Evolutionary conservation across 1,140 invertebrate genomes (phyloP).

Genomic region (Drosophila auraria): DNA sequence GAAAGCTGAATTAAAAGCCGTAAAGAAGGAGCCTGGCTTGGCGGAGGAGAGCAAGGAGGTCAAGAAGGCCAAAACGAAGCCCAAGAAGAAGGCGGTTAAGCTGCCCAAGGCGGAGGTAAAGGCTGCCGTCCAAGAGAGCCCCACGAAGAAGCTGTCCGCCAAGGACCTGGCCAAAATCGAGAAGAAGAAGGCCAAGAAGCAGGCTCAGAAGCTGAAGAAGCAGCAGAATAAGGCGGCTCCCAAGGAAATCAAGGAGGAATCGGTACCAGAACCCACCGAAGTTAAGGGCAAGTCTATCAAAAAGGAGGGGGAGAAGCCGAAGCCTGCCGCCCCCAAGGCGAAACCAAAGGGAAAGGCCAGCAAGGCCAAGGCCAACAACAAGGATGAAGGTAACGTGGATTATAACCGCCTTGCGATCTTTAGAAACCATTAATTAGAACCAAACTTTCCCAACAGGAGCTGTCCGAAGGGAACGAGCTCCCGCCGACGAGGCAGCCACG

Average conservation of each 20-base stretch:
- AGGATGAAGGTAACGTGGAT: neutral
- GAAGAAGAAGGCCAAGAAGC: constrained; percentile 80
- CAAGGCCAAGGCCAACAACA: constrained; percentile 33
- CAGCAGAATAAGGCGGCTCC: constrained; percentile 36
- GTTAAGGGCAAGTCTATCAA: constrained; percentile 4
- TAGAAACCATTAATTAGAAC: neutral
- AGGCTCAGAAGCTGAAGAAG: constrained; percentile 73
- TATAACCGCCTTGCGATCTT: neutral
- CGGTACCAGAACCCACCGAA: neutral
- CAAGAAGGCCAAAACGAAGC: constrained; percentile 53
- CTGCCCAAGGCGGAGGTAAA: neutral
- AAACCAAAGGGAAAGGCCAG: constrained; percentile 33
- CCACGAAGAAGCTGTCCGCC: constrained; percentile 27
- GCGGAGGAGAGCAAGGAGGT: constrained; percentile 45
- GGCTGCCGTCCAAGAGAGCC: constrained; percentile 16
- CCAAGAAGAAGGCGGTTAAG: constrained; percentile 16
- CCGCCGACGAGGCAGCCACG: constrained; percentile 61
- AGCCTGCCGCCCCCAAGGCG: neutral
- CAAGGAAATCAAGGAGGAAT: constrained; percentile 1
- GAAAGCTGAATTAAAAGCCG: constrained; percentile 56
- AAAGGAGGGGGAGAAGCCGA: neutral
- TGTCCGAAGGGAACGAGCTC: constrained; percentile 49
- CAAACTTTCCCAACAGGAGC: constrained; percentile 29
- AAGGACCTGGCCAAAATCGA: constrained; percentile 69
- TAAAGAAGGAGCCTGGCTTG: constrained; percentile 29